Evolutionary conservation across 2,113 vertebrate species (phyloP).

Genomic region (Colistium nudipinnis): DNA sequence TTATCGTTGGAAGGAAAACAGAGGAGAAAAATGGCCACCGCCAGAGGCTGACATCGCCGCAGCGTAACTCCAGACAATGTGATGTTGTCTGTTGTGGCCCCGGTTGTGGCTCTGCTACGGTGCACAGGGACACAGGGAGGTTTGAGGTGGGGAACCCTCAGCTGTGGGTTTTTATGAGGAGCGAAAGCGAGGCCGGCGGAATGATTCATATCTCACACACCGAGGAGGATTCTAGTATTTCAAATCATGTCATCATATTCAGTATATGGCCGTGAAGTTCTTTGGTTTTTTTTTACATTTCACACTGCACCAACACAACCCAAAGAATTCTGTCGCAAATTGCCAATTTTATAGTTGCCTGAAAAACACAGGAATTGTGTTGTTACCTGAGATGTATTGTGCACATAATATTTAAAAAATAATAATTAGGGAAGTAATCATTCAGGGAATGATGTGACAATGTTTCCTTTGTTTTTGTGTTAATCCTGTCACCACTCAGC

Average conservation of each 20-base stretch:
- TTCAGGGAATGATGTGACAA: not conserved
- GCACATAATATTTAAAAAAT: too few relatives aligned
- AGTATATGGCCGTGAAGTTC: too few relatives aligned
- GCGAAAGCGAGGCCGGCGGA: slow-evolving; percentile 1
- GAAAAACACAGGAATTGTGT: not conserved
- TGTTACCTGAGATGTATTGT: too few relatives aligned
- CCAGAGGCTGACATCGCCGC: slow-evolving; percentile 36
- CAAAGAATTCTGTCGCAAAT: not conserved
- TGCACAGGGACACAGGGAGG: slow-evolving; percentile 28
- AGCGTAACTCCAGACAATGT: slow-evolving; percentile 38
- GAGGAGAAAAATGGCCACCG: slow-evolving; percentile 49
- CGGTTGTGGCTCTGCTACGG: slow-evolving; percentile 12
- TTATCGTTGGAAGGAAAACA: slow-evolving; percentile 61
- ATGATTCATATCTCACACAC: not conserved
- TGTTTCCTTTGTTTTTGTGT: slow-evolving; percentile 5
- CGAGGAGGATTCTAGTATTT: not conserved
- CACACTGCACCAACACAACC: not conserved
- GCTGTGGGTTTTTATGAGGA: slow-evolving; percentile 18
- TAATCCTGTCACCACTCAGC: not conserved
- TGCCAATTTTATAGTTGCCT: not conserved
- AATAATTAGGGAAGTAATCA: too few relatives aligned
- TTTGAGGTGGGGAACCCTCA: slow-evolving; percentile 26
- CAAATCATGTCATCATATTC: too few relatives aligned
- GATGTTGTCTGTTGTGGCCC: slow-evolving; percentile 44
- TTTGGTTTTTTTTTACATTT: not conserved